phyloP scores from a whole-genome alignment of 2,797 vertebrate species.

The Alauda arvensis region DNA sequence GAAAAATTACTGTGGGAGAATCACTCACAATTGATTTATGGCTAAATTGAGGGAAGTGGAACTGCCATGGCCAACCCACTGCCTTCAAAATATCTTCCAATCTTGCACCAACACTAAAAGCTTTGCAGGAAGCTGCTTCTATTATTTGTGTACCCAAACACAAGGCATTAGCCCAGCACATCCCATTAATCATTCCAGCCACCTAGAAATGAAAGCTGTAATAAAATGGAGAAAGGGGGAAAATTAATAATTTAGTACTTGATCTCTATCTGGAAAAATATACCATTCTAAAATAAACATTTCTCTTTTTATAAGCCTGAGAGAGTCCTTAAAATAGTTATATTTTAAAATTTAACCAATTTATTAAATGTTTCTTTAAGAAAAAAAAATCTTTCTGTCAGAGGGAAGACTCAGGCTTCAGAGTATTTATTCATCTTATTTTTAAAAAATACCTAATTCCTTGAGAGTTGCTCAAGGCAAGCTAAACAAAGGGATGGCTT shows the following conservation, averaged over 20 bases:
- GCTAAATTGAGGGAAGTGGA: slow-evolving; percentile 57
- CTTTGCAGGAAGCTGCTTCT: slow-evolving; percentile 55
- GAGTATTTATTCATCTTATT: not conserved
- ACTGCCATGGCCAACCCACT: slow-evolving; percentile 32
- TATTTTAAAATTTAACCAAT: not conserved
- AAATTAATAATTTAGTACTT: slow-evolving; percentile 55
- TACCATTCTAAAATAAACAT: slow-evolving; percentile 21
- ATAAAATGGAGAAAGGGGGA: slow-evolving; percentile 15
- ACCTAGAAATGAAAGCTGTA: slow-evolving; percentile 34
- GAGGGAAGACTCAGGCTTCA: not conserved
- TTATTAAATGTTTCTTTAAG: not conserved
- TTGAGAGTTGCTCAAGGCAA: not conserved
- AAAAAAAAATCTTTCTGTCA: not conserved
- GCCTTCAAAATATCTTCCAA: slow-evolving; percentile 62
- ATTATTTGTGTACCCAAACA: slow-evolving; percentile 64
- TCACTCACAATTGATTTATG: slow-evolving; percentile 69
- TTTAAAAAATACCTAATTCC: not conserved
- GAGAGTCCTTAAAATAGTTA: not conserved
- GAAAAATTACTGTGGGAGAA: slow-evolving; percentile 68
- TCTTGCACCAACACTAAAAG: slow-evolving; percentile 52
- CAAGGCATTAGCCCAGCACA: slow-evolving; percentile 48
- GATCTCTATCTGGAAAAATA: slow-evolving; percentile 49
- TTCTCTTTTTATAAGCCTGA: not conserved
- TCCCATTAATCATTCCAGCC: slow-evolving; percentile 65
- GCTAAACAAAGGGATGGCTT: slow-evolving; percentile 1